These are phyloP conservation scores for Sinohyriopsis cumingii DNA, from an alignment of 2,888 invertebrate species.

Conservation along the genomic window DNA sequence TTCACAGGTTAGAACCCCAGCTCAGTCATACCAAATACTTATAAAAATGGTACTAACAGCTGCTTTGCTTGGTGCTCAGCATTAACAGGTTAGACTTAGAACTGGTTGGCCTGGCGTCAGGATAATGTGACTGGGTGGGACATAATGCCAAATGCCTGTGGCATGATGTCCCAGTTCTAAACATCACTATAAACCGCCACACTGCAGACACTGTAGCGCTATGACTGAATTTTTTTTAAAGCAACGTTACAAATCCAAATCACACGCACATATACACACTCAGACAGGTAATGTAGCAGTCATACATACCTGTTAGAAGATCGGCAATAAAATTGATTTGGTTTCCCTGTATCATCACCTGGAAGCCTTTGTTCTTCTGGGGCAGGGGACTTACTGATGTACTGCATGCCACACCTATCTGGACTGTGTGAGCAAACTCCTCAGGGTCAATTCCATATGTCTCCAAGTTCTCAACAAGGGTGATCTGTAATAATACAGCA, in stretches of 20 bases:
- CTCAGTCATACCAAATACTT: too few relatives aligned
- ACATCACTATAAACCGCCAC: too few relatives aligned
- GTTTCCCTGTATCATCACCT: slow-evolving; percentile 92
- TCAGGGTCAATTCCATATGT: slow-evolving; percentile 86
- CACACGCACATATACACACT: background rate
- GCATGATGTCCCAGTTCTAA: too few relatives aligned
- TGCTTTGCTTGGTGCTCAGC: too few relatives aligned
- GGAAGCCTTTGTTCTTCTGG: slow-evolving; percentile 78
- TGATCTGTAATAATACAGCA: slow-evolving; percentile 77
- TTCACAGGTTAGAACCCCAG: too few relatives aligned
- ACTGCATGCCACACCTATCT: slow-evolving; percentile 89
- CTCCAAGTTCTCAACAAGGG: slow-evolving; percentile 91
- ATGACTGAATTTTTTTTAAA: too few relatives aligned
- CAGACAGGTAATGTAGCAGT: background rate
- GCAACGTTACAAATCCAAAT: background rate
- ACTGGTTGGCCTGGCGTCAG: too few relatives aligned
- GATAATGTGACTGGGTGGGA: too few relatives aligned
- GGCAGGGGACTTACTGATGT: slow-evolving; percentile 84
- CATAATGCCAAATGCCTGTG: too few relatives aligned
- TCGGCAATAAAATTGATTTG: slow-evolving; percentile 80
- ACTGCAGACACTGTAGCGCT: too few relatives aligned
- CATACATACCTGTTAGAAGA: slow-evolving; percentile 74
- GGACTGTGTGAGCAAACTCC: slow-evolving; percentile 87
- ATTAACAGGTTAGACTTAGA: too few relatives aligned
- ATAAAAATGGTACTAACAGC: too few relatives aligned